These are phyloP conservation scores for Zygothrica quintamaculata DNA, from an alignment of 2,888 invertebrate species.

Conservation along the genomic window DNA sequence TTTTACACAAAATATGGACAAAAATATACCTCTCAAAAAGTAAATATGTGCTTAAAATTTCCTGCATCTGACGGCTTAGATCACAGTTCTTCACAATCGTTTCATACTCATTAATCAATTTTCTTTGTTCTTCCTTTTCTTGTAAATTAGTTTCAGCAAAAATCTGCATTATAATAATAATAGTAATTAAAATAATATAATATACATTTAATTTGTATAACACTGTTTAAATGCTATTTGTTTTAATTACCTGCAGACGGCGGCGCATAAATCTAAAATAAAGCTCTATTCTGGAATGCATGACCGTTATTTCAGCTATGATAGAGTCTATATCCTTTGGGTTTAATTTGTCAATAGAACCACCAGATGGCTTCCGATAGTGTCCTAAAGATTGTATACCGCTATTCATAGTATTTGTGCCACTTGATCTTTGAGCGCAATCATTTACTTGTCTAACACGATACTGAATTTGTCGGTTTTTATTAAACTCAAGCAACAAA, in stretches of 20 bases:
- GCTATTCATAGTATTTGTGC: conserved; percentile 30
- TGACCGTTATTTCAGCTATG: conserved; percentile 94
- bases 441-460: conserved; percentile 88
- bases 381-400: conserved; percentile 78
- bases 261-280: conserved; percentile 95
- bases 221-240: too few species aligned
- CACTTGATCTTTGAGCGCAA: conserved; percentile 84
- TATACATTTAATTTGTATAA: too few species aligned
- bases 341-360: conserved; percentile 87
- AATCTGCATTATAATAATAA: too few species aligned
- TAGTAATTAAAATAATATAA: too few species aligned
- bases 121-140: conserved; percentile 85
- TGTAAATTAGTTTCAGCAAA: conserved; percentile 87
- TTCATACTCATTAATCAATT: conserved; percentile 86
- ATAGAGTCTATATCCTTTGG: conserved; percentile 94
- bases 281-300: conserved; percentile 95
- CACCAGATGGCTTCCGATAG: conserved; percentile 83
- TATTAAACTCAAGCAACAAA: conserved; percentile 90
- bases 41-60: conserved; percentile 94
- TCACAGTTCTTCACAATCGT: conserved; percentile 89
- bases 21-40: conserved; percentile 90
- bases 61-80: conserved; percentile 91
- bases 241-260: conserved; percentile 88
- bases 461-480: conserved; percentile 87
- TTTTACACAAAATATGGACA: not conserved